Evolutionary conservation across 2,797 vertebrate species (phyloP).

Genomic region (Hoplostethus mediterraneus): DNA sequence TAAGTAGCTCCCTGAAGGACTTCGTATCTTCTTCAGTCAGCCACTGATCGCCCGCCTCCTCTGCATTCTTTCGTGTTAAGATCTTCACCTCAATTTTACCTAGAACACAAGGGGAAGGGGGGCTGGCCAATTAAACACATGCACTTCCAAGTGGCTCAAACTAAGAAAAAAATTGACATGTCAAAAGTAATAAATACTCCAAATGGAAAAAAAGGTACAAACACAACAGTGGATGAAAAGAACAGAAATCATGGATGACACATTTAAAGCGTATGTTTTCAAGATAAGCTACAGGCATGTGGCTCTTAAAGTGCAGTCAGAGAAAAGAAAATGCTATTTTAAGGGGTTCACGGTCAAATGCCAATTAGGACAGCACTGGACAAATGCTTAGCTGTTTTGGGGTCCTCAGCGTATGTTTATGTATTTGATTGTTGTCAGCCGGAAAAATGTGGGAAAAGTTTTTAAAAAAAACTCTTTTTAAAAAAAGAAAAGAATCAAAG

Average conservation of each 20-base stretch:
- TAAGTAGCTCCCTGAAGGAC: constrained; percentile 94
- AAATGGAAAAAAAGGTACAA: constrained; percentile 35
- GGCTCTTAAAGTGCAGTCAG: too few relatives aligned
- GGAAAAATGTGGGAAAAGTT: too few relatives aligned
- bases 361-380: too few relatives aligned
- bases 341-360: too few relatives aligned
- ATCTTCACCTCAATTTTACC: constrained; percentile 98
- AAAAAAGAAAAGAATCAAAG: too few relatives aligned
- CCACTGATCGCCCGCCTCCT: constrained; percentile 90
- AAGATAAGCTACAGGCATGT: too few relatives aligned
- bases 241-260: constrained; percentile 46
- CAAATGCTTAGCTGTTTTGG: too few relatives aligned
- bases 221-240: constrained; percentile 15
- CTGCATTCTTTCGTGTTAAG: constrained; percentile 85
- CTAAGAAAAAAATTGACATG: not conserved
- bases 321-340: too few relatives aligned
- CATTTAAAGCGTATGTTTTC: not conserved
- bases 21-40: constrained; percentile 94
- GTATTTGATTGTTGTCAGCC: too few relatives aligned
- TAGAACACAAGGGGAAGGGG: constrained; percentile 48
- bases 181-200: constrained; percentile 2
- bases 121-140: constrained; percentile 1
- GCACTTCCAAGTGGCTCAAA: not conserved
- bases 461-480: too few relatives aligned
- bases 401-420: too few relatives aligned